Percentiles rank a stretch among this genome's conserved stretches.
These are phyloP conservation scores for Dichetophora obliterata DNA, from an alignment of 2,888 invertebrate species.

Conservation along the genomic window DNA sequence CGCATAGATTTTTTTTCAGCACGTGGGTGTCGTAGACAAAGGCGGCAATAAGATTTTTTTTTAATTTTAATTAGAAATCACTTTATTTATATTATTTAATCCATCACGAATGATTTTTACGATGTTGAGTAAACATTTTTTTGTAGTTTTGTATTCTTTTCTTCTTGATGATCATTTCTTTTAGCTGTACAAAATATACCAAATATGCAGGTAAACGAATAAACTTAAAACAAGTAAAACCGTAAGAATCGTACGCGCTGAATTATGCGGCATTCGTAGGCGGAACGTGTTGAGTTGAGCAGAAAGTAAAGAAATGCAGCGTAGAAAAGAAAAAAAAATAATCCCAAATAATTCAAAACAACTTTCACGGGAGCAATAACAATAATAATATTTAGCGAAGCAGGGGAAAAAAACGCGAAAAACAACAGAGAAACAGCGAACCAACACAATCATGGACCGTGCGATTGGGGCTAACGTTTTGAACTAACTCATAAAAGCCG, in stretches of 20 bases:
- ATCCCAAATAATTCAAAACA: conserved; percentile 17
- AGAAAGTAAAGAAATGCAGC: background rate
- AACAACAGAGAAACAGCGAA: background rate
- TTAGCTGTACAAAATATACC: conserved; percentile 35
- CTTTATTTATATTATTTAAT: background rate
- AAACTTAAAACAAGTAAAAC: conserved; percentile 29
- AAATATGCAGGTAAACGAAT: conserved; percentile 36
- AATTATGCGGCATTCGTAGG: conserved; percentile 37
- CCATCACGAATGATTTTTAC: too few species aligned
- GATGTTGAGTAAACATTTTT: background rate
- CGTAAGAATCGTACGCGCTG: conserved; percentile 31
- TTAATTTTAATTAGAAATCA: background rate
- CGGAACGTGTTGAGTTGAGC: conserved; percentile 9
- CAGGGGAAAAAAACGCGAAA: background rate
- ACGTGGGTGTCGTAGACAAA: conserved; percentile 20
- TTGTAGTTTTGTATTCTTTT: background rate
- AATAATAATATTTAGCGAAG: background rate
- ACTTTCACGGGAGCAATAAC: conserved; percentile 27
- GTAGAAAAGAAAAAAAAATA: background rate
- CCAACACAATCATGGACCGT: background rate
- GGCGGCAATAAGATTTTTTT: background rate
- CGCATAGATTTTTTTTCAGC: too few species aligned
- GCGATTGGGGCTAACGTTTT: background rate
- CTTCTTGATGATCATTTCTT: background rate
- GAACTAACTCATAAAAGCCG: conserved; percentile 24